Base-by-base conservation (phyloP, 2,888 invertebrate genomes). In the Horisme vitalbata region DNA sequence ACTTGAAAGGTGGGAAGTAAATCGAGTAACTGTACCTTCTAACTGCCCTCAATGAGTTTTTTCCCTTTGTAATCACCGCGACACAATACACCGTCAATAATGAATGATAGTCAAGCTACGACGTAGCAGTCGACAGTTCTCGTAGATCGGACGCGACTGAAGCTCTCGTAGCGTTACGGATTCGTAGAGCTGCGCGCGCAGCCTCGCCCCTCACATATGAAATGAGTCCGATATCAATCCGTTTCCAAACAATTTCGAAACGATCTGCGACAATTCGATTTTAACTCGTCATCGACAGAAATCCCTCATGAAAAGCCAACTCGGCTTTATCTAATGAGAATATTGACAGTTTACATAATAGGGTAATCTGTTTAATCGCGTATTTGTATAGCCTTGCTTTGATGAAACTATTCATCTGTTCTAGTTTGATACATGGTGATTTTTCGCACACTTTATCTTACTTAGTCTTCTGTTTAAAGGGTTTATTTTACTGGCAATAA, bases 171-270 rank as follows among this genome's bases (percentile, higher is more conserved):
- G 76, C 75, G 71, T 70, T 77, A 75, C 75, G 64, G 53, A 62
- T 60, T 54, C 69, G 75, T 76, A 72, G 67, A 63, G 57, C 27
- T 85, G 88, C 88, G 88, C 84, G 86, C 88, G 86, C 87, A 86
- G 76, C 83, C 81, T 79, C 83, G 78, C 84, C 87, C 84, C 83
- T 76, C 77, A 78, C 79, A 79, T 75, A 70, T 76, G 76, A 77
- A 82, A 71, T 75, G 76, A 77, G 81, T 76, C 83, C 84, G 68
- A 87, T 87, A 87, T 80, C 82, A 84, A 86, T 86, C 81, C 81
- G 75, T 74, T 71, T 69, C 68, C 69, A 70, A 68, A 70, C 71
- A 75, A 79, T 78, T 82, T 72, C 65, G 54, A 74, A 80, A 73
- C 76, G 66, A 77, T 76, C 79, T 74, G 68, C 63, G 61, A 71